Evolutionary conservation across 2,888 invertebrate genomes (phyloP).

Genomic region (Trachelus troglodyta): DNA sequence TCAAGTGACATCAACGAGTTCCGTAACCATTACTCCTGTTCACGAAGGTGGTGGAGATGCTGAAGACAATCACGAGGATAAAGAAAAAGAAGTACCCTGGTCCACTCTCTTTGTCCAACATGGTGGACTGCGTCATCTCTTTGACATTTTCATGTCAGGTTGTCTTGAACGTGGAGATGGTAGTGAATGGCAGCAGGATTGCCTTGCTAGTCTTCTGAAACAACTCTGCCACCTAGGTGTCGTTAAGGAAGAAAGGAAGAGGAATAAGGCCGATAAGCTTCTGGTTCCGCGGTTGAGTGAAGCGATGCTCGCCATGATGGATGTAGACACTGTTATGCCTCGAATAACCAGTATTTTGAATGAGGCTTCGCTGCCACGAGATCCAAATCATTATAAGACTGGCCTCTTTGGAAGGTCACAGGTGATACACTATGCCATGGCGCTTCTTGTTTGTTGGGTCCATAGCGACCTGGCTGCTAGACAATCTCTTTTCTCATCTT

Average conservation of each 20-base stretch:
- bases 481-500: constrained; percentile 79
- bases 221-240: constrained; percentile 89
- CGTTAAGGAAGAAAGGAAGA: constrained; percentile 67
- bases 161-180: constrained; percentile 77
- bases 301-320: constrained; percentile 85
- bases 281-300: constrained; percentile 80
- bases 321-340: constrained; percentile 84
- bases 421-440: constrained; percentile 90
- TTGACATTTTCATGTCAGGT: constrained; percentile 93
- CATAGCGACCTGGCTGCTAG: constrained; percentile 86
- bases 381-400: constrained; percentile 88
- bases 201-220: constrained; percentile 87
- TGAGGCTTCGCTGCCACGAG: constrained; percentile 84
- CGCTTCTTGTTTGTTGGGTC: constrained; percentile 91
- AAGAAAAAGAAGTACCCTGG: constrained; percentile 69
- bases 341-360: constrained; percentile 88
- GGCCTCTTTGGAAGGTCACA: constrained; percentile 94
- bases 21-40: constrained; percentile 30
- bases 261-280: constrained; percentile 72
- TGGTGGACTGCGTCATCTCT: constrained; percentile 88
- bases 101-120: constrained; percentile 85
- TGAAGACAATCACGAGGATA: constrained; percentile 42
- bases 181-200: constrained; percentile 95
- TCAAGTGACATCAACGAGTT: constrained; percentile 29
- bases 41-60: constrained; percentile 37